phyloP scores from a whole-genome alignment of 2,797 vertebrate genomes.

The Loris lydekkerianus region DNA sequence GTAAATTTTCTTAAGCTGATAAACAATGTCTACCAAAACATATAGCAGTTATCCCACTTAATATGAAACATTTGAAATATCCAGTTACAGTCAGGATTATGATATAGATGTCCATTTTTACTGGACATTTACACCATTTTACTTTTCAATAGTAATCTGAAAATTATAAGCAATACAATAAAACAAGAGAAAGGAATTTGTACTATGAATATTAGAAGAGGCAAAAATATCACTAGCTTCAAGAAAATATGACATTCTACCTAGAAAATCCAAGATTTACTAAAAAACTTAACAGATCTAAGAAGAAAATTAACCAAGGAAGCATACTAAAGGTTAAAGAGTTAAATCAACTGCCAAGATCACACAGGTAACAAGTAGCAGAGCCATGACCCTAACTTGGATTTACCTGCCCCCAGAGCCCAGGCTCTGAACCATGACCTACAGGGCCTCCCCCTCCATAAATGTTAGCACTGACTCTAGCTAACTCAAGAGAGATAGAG shows the following conservation, averaged over 20 bases:
- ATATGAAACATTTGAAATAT: constrained; percentile 18
- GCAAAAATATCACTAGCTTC: background rate
- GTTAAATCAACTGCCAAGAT: background rate
- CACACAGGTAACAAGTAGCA: background rate
- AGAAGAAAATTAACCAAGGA: constrained; percentile 25
- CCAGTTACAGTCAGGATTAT: background rate
- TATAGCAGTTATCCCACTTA: background rate
- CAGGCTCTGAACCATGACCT: background rate
- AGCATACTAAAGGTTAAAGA: constrained; percentile 26
- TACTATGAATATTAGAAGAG: constrained; percentile 29
- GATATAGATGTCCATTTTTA: background rate
- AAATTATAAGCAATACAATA: constrained; percentile 14
- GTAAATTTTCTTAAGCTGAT: constrained; percentile 43
- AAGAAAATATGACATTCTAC: background rate
- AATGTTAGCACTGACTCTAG: background rate
- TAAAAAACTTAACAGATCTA: background rate
- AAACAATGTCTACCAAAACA: background rate
- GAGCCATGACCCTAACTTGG: background rate
- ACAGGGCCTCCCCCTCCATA: background rate
- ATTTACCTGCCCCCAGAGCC: background rate
- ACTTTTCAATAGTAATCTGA: background rate
- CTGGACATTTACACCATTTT: background rate
- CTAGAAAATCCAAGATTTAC: constrained; percentile 11
- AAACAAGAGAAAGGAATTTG: constrained; percentile 19
- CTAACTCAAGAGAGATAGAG: background rate